Evolutionary conservation across 2,113 vertebrate genomes (phyloP).

Genomic region (Clupea harengus): DNA sequence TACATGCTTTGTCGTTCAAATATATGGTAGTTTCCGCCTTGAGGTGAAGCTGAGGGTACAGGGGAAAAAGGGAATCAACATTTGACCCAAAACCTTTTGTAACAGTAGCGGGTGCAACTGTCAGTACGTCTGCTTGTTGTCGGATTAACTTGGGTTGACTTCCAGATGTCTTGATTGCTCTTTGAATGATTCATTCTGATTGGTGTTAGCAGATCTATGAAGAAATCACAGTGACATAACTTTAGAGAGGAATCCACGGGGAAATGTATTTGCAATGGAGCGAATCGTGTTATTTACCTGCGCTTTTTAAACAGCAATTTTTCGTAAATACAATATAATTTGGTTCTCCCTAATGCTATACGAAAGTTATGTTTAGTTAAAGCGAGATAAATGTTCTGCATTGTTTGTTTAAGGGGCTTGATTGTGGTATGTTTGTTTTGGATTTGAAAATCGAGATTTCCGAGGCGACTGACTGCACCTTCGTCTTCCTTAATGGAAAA

Average conservation of each 20-base stretch:
- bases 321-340: background rate
- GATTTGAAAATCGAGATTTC: background rate
- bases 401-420: background rate
- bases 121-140: background rate
- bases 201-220: background rate
- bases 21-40: conserved; percentile 1
- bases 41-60: conserved; percentile 9
- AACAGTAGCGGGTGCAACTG: conserved; percentile 6
- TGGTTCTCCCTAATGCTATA: too few relatives aligned
- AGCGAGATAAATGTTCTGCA: background rate
- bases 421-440: background rate
- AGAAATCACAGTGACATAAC: background rate
- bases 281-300: background rate
- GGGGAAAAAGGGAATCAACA: background rate
- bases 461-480: background rate
- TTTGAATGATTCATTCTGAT: background rate
- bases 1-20: conserved; percentile 9
- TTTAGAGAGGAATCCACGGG: background rate
- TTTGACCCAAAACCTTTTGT: conserved; percentile 6
- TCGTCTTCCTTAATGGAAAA: background rate
- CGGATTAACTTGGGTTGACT: background rate
- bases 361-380: background rate
- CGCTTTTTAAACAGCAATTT: background rate
- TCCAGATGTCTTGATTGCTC: background rate
- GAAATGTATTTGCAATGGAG: background rate